Base-by-base conservation (phyloP, 2,113 vertebrate species). In the Myotis lucifugus region DNA sequence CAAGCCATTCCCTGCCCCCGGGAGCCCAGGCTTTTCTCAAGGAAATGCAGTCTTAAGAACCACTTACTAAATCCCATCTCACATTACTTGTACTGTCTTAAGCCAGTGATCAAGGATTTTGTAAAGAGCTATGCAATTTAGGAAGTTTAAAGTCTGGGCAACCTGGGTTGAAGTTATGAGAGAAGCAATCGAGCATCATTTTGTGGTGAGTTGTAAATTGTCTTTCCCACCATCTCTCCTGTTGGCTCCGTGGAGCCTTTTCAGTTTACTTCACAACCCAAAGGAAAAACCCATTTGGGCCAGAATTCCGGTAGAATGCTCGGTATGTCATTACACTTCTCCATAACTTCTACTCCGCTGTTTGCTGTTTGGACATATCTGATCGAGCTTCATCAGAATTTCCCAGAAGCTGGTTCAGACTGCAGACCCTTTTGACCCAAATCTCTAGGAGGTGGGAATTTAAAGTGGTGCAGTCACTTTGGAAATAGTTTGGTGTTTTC, bases 401-500 rank as follows among this genome's bases (percentile, higher is more conserved):
- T 5, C 23, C 34, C 48, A 2, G 70, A 78, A 91, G 29, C 27
- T 79, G 10, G n/a, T 52, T 94, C 40, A 14, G 12, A 48, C 13
- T 50, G 72, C 13, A 56, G 37, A 79, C 48, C 23, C 34, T 56
- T 3, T 15, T 72, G 52, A 87, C 27, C 10, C 40, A 84, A 32
- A 40, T 54, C 34, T 34, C 23, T 32, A 69, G 23, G 10, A 18
- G 1, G 27, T n/a, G 7, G n/a, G 6, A 69, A 37, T 74, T 56
- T 74, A 54, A 81, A 73, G 70, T n/a, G 8, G 21, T 34, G 4
- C 10, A 32, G 32, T n/a, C 56, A 32, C 32, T 97, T 94, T 88
- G 70, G 72, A 94, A 88, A 74, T 37, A 96, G 78, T 69, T 91
- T 37, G 42, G n/a, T 42, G 34, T 48, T 85, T 96, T 85, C 48